Evolutionary conservation across 2,113 vertebrate genomes (phyloP), one percentile per base, ranked within the genome.

Genomic region (Murina feae): DNA sequence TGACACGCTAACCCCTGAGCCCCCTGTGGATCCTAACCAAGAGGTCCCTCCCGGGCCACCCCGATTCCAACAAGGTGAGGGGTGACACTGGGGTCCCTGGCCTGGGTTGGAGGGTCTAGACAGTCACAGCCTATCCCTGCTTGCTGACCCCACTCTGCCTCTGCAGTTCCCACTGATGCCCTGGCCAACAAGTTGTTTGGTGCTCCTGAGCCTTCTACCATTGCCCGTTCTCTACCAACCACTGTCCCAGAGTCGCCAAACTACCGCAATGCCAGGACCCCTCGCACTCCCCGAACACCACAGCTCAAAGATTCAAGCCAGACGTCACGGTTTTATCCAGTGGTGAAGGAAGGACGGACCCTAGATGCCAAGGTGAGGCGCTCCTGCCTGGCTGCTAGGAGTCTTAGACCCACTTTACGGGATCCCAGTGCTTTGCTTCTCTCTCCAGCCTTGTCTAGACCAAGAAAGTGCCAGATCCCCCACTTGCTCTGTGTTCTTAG

Each of bases 101-200:
- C 39, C 1, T 55, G 76, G 47, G 17, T 44, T 23, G 10, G 28
- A 86, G 23, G n/a, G 32, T 44, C 68, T 49, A 55, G 32, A 32
- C 17, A 0, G 13, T 71, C 28, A 51, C 4, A 16, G 53, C 55
- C 6, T 44, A 0, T 30, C 20, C 30, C 39, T 58, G 7, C 42
- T 47, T 14, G 3, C 47, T 85, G 42, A 91, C 20, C 4, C 5
- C 3, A 0, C 49, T 82, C 14, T 87, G 0, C 75, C 47, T 95
- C 68, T 95, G 63, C 97, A 99, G 99, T 99, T 96, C 99, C 99
- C 79, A 99, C 99, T 90, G 99, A 99, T 1, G 99, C 99, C 96
- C 97, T 99, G 98, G 99, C 99, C 37, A 99, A 99, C 97, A 99
- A 99, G 82, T 98, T 99, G 92, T 99, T 99, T 5, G 99, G 99